Base-by-base conservation (phyloP, 2,113 vertebrate genomes). In the Barbus barbus region DNA sequence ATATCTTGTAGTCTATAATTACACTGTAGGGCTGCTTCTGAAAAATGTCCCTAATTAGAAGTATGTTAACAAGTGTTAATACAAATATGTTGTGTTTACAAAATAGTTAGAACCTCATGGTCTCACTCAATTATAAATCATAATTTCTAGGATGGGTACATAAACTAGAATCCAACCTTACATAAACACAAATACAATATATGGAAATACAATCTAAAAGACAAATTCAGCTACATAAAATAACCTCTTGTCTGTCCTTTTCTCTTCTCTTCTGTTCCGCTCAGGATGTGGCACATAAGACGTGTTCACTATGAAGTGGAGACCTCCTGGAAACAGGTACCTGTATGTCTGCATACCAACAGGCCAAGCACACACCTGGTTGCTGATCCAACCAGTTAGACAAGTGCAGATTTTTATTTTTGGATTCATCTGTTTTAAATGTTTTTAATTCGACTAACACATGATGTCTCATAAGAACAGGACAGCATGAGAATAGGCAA, bases 341-440 rank as follows among this genome's bases (percentile, higher is more conserved):
- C n/a, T n/a, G n/a, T n/a, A 72, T 86, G 74, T 48, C 81, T 20
- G 11, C 74, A 86, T 78, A 73, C 85, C 63, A 78, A 31, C 4
- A 33, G 11, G 33, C 58, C 58, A 24, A 24, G 13, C 48, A 46
- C 67, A 60, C 63, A 56, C 76, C 51, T 80, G 38, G n/a, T 9
- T 41, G 36, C 67, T 3, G 1, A 78, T 14, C 67, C 28, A 51
- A 85, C 83, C 36, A 73, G 83, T 85, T 26, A 48, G 77, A 80
- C 77, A 61, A 51, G 83, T 60, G 28, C 9, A 73, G 28, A 58
- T 63, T 80, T 22, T 56, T 36, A 36, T 36, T n/a, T n/a, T n/a
- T n/a, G n/a, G n/a, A n/a, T 20, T 22, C n/a, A 28, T 67, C 7
- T 1, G 28, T 9, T 51, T 71, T 71, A 71, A 41, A 72, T 28